A percentile compares a stretch with the other conserved stretches of the same genome.
These are phyloP conservation scores for Odontamblyopus lacepedii DNA, from an alignment of 2,797 vertebrate species.

Conservation along the genomic window DNA sequence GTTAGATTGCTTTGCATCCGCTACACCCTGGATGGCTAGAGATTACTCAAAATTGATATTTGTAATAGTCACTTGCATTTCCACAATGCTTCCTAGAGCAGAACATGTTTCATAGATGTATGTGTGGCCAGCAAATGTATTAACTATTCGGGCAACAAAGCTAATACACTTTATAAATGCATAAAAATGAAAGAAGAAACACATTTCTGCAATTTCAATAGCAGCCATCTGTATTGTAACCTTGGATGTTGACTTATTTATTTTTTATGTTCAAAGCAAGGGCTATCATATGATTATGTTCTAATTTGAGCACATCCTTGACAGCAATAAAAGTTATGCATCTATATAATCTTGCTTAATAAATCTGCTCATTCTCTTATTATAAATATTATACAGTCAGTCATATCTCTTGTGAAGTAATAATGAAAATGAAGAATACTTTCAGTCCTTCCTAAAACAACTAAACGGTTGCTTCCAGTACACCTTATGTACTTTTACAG, in stretches of 20 bases:
- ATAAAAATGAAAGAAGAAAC: neutral
- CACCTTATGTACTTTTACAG: neutral
- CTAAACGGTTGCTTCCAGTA: neutral
- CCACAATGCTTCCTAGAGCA: neutral
- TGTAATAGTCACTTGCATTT: neutral
- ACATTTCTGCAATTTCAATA: neutral
- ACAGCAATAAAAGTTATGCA: neutral
- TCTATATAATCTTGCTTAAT: neutral
- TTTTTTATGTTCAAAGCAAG: neutral
- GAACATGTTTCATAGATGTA: neutral
- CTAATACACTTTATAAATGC: neutral
- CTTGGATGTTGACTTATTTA: neutral
- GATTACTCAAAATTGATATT: conserved; percentile 32
- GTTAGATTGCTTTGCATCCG: conserved; percentile 2
- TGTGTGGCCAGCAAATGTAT: neutral
- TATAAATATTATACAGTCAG: neutral
- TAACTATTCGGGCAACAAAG: neutral
- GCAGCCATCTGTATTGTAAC: neutral
- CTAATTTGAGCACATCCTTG: neutral
- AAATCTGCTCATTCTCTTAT: neutral
- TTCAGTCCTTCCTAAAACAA: neutral
- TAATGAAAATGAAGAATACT: neutral
- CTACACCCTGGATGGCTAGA: neutral
- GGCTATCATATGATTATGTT: neutral
- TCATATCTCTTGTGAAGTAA: neutral